Conservation (phyloP, 2,113 vertebrate species). For the Laticauda colubrina region DNA sequence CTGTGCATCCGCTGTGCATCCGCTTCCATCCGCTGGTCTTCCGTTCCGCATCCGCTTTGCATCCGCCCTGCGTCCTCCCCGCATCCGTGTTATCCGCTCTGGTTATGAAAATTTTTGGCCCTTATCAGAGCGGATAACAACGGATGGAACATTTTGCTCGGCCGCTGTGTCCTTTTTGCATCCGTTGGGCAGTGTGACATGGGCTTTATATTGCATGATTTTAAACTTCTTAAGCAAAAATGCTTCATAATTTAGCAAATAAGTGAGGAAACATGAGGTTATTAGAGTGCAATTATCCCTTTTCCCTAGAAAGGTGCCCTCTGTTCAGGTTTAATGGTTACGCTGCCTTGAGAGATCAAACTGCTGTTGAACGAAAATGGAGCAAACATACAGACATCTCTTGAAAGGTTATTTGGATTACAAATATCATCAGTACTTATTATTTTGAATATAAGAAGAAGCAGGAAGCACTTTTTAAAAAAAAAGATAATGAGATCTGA, state of each 20-base stretch:
- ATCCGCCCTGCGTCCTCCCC: no score
- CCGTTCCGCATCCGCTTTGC: no score
- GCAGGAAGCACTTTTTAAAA: background rate
- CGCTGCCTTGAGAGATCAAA: background rate
- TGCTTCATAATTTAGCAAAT: background rate
- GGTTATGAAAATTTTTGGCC: no score
- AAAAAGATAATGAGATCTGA: background rate
- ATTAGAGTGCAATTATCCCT: background rate
- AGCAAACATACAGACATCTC: background rate
- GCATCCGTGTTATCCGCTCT: no score
- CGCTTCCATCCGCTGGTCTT: no score
- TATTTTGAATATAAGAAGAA: background rate
- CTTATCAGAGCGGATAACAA: no score
- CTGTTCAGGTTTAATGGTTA: background rate
- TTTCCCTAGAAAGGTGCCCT: background rate
- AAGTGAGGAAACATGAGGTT: background rate
- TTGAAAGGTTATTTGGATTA: background rate
- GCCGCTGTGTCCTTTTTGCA: no score
- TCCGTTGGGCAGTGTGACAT: no score
- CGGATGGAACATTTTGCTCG: no score
- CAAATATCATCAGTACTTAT: background rate
- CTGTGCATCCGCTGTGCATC: no score
- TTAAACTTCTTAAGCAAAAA: background rate
- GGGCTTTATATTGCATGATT: background rate
- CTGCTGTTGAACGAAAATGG: background rate